Conservation (phyloP, 2,113 vertebrate species). For the Tenebrosternarchus preto region DNA sequence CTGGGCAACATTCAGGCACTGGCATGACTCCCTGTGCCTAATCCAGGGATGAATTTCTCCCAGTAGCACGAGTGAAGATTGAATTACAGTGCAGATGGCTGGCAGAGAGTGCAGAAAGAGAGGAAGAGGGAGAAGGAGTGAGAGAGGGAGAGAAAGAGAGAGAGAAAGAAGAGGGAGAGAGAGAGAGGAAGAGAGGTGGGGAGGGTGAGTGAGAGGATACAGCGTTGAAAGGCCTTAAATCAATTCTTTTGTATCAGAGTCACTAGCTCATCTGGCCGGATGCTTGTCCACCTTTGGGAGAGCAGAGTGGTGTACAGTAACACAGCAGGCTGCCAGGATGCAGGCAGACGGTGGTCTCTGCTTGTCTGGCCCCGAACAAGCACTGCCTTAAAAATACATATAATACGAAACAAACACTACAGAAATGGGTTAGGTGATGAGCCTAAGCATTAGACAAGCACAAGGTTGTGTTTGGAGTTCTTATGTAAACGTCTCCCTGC, state of each 20-base stretch:
- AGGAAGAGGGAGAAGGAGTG: slow-evolving; percentile 5
- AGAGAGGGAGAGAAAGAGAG: slow-evolving; percentile 22
- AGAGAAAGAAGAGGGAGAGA: slow-evolving; percentile 36
- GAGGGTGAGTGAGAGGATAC: slow-evolving; percentile 28
- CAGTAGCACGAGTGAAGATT: slow-evolving; percentile 63
- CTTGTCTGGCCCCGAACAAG: neutral
- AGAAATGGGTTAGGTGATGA: neutral
- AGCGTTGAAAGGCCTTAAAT: slow-evolving; percentile 29
- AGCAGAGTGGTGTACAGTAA: slow-evolving; percentile 27
- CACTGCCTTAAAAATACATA: neutral
- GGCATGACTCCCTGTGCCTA: slow-evolving; percentile 52
- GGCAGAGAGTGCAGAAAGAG: slow-evolving; percentile 18
- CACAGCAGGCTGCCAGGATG: slow-evolving; percentile 20
- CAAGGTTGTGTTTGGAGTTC: slow-evolving; percentile 28
- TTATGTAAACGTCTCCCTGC: slow-evolving; percentile 21
- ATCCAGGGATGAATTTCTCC: slow-evolving; percentile 66
- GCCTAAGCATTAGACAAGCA: slow-evolving; percentile 10
- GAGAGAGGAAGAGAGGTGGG: slow-evolving; percentile 27
- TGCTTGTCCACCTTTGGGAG: slow-evolving; percentile 2
- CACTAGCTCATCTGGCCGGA: neutral
- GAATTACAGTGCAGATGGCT: slow-evolving; percentile 64
- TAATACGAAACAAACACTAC: neutral
- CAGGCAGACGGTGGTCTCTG: neutral
- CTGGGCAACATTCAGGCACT: slow-evolving; percentile 52
- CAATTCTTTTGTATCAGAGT: slow-evolving; percentile 37